Base-by-base conservation (phyloP, 2,113 vertebrate genomes). In the Zosterops hypoxanthus region DNA sequence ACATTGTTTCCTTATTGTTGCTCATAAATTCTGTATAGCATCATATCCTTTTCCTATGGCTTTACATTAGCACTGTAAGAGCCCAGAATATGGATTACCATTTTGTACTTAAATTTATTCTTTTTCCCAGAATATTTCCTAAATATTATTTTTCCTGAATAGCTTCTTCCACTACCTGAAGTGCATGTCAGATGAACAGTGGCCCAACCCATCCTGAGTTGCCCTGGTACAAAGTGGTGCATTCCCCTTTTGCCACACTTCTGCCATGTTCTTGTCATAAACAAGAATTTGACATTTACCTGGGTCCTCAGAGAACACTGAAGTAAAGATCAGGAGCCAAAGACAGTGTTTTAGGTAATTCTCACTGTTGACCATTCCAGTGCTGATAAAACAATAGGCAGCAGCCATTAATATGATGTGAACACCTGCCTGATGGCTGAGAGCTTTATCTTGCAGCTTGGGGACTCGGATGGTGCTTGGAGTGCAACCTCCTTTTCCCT, bases 1-100 rank as follows among this genome's bases (percentile, higher is more conserved):
- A 36, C 28, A 50, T 81, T 90, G 65, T 92, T 96, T 94, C 91
- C 82, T 39, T 39, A 39, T 39, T 92, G 83, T 53, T 16, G 33
- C 60, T 91, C 86, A 91, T 94, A 92, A 92, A 94, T 95, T 95
- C 86, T 88, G 6, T 60, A 29, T 56, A 73, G 88, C 70, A 91
- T 94, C 91, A 95, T 71, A 86, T 69, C 59, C 75, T 75, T 65
- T 76, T 91, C 60, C 31, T 95, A n/a, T 90, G 50, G 72, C 31
- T 89, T 91, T 5, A 93, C 49, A 59, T 46, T 75, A 89, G 44
- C 50, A 42, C 39, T 89, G 78, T 82, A 66, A 92, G 69, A 90
- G 24, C 52, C 47, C 20, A 2, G 56, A 87, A 65, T 50, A 80
- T 0, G 3, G 72, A 84, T 87, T 86, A 39, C 77, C 94, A 68